These are phyloP conservation scores for Paralichthys olivaceus DNA, from an alignment of 2,113 vertebrate genomes.

Conservation along the genomic window DNA sequence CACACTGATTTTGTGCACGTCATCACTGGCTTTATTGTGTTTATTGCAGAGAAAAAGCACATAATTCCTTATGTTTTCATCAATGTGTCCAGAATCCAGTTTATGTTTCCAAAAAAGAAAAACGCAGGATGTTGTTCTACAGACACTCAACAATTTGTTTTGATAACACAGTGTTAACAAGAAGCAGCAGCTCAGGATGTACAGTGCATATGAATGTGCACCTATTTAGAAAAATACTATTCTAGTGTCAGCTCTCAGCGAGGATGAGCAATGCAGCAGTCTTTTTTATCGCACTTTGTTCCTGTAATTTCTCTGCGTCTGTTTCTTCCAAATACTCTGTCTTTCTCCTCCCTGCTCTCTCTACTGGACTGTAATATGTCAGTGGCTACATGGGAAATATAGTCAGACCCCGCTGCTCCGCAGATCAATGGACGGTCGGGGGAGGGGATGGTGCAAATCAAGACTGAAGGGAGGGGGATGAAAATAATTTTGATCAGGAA, in stretches of 20 bases:
- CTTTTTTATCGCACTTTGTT: neutral
- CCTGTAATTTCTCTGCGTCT: neutral
- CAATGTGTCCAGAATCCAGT: too few relatives aligned
- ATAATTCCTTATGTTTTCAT: too few relatives aligned
- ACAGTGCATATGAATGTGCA: neutral
- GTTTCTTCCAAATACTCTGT: neutral
- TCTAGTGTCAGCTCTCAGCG: conserved; percentile 14
- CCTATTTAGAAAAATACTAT: neutral
- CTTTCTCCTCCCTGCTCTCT: neutral
- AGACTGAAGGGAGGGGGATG: conserved; percentile 16
- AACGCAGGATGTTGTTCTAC: neutral
- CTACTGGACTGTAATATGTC: neutral
- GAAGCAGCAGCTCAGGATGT: neutral
- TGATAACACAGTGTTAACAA: neutral
- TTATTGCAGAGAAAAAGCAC: too few relatives aligned
- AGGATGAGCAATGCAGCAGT: conserved; percentile 1
- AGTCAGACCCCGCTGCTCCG: neutral
- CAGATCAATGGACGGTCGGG: conserved; percentile 36
- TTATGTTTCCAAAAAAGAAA: neutral
- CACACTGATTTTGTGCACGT: too few relatives aligned
- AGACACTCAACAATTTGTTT: neutral
- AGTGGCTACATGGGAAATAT: neutral
- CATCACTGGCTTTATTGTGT: too few relatives aligned
- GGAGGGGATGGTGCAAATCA: conserved; percentile 38
- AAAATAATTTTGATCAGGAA: conserved; percentile 39